These are phyloP conservation scores for Gari tellinella DNA, from an alignment of 2,888 invertebrate genomes.

Conservation along the genomic window DNA sequence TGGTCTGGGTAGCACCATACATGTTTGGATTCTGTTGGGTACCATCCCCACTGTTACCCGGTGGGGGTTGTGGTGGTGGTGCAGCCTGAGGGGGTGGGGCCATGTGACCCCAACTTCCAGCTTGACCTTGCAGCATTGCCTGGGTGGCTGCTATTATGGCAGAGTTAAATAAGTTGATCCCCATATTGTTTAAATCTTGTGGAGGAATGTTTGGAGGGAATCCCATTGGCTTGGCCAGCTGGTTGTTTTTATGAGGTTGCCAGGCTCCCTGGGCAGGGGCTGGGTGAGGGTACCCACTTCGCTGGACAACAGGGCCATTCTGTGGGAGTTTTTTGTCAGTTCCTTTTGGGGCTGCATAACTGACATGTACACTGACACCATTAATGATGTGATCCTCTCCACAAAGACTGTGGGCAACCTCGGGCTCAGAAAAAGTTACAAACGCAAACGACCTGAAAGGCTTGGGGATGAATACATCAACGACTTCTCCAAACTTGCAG, in stretches of 20 bases:
- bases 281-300: slow-evolving; percentile 47
- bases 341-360: slow-evolving; percentile 83
- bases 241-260: slow-evolving; percentile 46
- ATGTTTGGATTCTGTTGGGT: slow-evolving; percentile 48
- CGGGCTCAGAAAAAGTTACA: slow-evolving; percentile 96
- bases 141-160: slow-evolving; percentile 80
- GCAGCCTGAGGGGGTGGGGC: slow-evolving; percentile 57
- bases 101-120: slow-evolving; percentile 74
- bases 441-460: slow-evolving; percentile 91
- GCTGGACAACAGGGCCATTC: slow-evolving; percentile 38
- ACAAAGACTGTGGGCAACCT: slow-evolving; percentile 94
- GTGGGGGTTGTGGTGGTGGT: slow-evolving; percentile 44
- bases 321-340: slow-evolving; percentile 68
- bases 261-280: slow-evolving; percentile 26
- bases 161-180: slow-evolving; percentile 77
- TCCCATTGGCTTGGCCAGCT: slow-evolving; percentile 50
- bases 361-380: slow-evolving; percentile 89
- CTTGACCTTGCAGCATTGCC: slow-evolving; percentile 74
- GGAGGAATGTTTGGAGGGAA: slow-evolving; percentile 58
- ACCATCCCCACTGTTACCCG: slow-evolving; percentile 46
- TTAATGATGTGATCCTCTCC: slow-evolving; percentile 97
- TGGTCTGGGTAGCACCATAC: slow-evolving; percentile 51
- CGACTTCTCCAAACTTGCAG: slow-evolving; percentile 95
- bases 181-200: slow-evolving; percentile 67
- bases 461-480: slow-evolving; percentile 97